Evolutionary conservation across 2,797 vertebrate genomes (phyloP).

Genomic region (Sebastiscus albofasciatus): DNA sequence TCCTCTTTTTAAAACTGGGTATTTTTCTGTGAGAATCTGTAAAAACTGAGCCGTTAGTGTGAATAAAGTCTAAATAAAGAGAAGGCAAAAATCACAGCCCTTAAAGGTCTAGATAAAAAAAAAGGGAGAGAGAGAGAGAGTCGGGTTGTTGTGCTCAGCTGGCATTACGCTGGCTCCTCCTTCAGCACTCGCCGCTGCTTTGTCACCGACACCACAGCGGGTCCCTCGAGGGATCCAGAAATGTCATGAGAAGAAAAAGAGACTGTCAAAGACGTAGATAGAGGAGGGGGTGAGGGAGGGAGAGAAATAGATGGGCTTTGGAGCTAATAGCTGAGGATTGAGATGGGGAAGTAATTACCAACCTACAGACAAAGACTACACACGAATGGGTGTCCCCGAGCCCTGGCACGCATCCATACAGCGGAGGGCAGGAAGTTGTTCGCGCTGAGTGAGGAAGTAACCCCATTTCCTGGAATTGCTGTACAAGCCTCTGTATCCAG

Average conservation of each 20-base stretch:
- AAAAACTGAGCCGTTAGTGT: neutral
- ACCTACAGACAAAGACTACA: constrained; percentile 72
- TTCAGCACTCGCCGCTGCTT: constrained; percentile 48
- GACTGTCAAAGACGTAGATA: constrained; percentile 6
- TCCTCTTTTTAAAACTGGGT: neutral
- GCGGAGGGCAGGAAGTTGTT: constrained; percentile 87
- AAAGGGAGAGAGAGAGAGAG: neutral
- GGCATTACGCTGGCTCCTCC: constrained; percentile 43
- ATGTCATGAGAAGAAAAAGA: constrained; percentile 41
- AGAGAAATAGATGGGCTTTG: constrained; percentile 28
- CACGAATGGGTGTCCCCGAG: constrained; percentile 63
- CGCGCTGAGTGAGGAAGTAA: constrained; percentile 85
- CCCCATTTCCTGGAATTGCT: constrained; percentile 86
- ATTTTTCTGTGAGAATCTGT: constrained; percentile 2
- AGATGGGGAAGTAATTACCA: constrained; percentile 83
- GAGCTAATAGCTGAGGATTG: constrained; percentile 73
- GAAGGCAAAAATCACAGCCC: constrained; percentile 5
- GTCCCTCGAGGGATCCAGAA: constrained; percentile 36
- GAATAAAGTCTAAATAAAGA: neutral
- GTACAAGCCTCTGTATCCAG: constrained; percentile 73
- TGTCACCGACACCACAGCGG: constrained; percentile 54
- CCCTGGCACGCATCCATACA: constrained; percentile 76
- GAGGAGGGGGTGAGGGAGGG: neutral
- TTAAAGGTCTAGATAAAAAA: neutral
- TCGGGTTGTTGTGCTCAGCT: constrained; percentile 38